A percentile compares a stretch with the other conserved stretches of the same genome.
phyloP scores from a whole-genome alignment of 2,888 invertebrate species.

The Noctua fimbriata region DNA sequence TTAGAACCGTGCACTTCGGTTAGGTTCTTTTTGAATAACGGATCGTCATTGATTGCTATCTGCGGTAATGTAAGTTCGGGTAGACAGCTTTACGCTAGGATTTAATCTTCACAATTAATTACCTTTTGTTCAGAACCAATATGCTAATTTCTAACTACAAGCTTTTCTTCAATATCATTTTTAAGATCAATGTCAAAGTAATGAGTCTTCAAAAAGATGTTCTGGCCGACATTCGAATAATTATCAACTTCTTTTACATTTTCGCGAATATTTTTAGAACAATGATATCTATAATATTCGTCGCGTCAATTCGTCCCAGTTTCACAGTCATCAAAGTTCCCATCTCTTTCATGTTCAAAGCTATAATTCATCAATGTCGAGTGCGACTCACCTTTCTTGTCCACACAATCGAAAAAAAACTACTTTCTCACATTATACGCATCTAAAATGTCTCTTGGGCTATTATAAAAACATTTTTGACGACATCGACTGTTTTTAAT shows the following conservation, averaged over 20 bases:
- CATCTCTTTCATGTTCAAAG: constrained; percentile 62
- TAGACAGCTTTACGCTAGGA: constrained; percentile 56
- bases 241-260: constrained; percentile 38
- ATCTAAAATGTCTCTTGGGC: constrained; percentile 62
- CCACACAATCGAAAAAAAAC: constrained; percentile 69
- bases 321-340: constrained; percentile 62
- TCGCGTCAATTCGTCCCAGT: constrained; percentile 57
- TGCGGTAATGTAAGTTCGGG: constrained; percentile 63
- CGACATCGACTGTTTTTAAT: constrained; percentile 66
- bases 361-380: constrained; percentile 70
- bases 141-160: constrained; percentile 47
- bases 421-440: constrained; percentile 72
- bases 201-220: constrained; percentile 24
- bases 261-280: constrained; percentile 55
- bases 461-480: constrained; percentile 74
- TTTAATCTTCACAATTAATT: constrained; percentile 59
- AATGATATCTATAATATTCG: constrained; percentile 60
- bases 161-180: constrained; percentile 31
- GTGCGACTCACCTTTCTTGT: constrained; percentile 63
- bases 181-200: constrained; percentile 39
- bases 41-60: constrained; percentile 65
- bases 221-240: constrained; percentile 9
- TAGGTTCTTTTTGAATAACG: constrained; percentile 66
- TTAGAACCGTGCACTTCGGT: constrained; percentile 61
- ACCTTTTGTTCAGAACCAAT: constrained; percentile 60